These are phyloP conservation scores for Drosophila virilis DNA, from an alignment of 1,140 invertebrate species.

Conservation along the genomic window DNA sequence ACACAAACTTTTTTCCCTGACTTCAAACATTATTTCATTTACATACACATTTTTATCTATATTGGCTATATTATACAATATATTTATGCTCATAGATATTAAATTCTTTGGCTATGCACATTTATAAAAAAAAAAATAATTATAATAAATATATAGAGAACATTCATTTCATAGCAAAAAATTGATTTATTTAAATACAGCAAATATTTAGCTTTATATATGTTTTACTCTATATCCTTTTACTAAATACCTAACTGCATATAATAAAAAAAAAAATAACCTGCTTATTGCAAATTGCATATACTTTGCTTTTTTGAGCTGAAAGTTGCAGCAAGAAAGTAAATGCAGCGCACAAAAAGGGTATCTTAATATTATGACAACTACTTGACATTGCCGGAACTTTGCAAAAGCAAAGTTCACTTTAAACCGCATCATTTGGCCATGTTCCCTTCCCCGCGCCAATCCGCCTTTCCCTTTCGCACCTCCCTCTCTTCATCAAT, in stretches of 20 bases:
- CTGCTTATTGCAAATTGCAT: neutral
- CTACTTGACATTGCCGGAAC: slow-evolving; percentile 33
- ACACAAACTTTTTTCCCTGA: neutral
- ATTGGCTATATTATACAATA: no score
- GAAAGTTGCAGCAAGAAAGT: slow-evolving; percentile 12
- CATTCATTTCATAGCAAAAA: neutral
- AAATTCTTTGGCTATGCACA: neutral
- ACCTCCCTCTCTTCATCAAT: neutral
- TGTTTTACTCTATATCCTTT: neutral
- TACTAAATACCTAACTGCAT: neutral
- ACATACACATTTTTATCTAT: no score
- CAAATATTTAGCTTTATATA: neutral
- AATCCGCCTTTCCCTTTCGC: neutral
- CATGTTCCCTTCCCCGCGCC: neutral
- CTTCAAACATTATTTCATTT: no score
- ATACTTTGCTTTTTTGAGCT: neutral
- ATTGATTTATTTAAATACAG: neutral
- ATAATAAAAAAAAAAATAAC: no score
- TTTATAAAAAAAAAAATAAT: no score
- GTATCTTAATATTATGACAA: slow-evolving; percentile 29
- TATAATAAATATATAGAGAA: no score
- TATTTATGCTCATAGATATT: no score
- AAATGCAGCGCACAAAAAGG: slow-evolving; percentile 16
- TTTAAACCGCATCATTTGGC: slow-evolving; percentile 54
- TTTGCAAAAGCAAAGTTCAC: slow-evolving; percentile 30